phyloP scores from a whole-genome alignment of 1,140 invertebrate species.

The Drosophila hydei region DNA sequence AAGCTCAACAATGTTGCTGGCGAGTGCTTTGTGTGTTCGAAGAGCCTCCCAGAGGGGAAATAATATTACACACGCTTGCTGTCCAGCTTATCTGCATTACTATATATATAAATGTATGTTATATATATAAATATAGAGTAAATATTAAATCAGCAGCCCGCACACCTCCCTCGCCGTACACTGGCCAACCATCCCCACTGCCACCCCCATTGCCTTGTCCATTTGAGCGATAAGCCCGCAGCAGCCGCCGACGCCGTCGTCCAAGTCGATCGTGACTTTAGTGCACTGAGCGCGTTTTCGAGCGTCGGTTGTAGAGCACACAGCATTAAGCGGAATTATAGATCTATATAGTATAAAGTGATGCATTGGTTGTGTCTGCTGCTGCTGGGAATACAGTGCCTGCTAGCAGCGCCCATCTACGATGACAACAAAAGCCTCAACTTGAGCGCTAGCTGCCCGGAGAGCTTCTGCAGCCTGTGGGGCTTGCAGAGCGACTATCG shows the following conservation, averaged over 20 bases:
- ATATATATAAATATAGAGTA: background rate
- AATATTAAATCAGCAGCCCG: background rate
- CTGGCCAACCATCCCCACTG: background rate
- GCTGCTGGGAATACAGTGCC: background rate
- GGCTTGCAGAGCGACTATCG: slow-evolving; percentile 8
- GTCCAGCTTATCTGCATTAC: slow-evolving; percentile 27
- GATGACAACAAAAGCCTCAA: slow-evolving; percentile 28
- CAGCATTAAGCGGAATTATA: slow-evolving; percentile 10
- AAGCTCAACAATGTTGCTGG: slow-evolving; percentile 29
- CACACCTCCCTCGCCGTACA: background rate
- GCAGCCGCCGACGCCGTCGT: slow-evolving; percentile 11
- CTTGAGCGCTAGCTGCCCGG: slow-evolving; percentile 52
- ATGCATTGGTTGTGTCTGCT: slow-evolving; percentile 16
- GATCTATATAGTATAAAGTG: slow-evolving; percentile 14
- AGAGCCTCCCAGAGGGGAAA: slow-evolving; percentile 33
- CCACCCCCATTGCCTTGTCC: background rate
- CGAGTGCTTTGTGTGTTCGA: background rate
- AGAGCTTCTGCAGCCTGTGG: slow-evolving; percentile 43
- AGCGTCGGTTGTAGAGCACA: slow-evolving; percentile 26
- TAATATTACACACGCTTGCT: slow-evolving; percentile 42
- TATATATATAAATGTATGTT: background rate
- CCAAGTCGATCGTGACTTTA: slow-evolving; percentile 20
- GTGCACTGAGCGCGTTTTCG: slow-evolving; percentile 35
- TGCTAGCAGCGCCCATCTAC: background rate
- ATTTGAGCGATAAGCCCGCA: slow-evolving; percentile 25